Percentiles rank a stretch among this genome's conserved stretches.
Conservation (phyloP, 2,888 invertebrate species). For the Timandra comae region DNA sequence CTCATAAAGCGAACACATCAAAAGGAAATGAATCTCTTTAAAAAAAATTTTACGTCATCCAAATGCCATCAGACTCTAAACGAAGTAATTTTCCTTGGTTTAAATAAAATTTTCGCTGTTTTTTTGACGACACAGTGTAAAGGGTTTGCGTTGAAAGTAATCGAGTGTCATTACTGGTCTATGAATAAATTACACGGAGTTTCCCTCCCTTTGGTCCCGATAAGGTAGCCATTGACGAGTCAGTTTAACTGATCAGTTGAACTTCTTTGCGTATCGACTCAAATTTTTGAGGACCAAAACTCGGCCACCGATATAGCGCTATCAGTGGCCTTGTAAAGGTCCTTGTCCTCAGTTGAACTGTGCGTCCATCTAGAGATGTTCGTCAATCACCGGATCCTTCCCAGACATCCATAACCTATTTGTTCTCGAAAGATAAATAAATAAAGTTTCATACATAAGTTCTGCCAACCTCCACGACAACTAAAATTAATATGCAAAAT, state of each 20-base stretch:
- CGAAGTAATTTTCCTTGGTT: conserved; percentile 54
- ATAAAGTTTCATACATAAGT: no score
- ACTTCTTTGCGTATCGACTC: no score
- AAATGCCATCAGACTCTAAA: conserved; percentile 21
- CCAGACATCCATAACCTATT: not conserved
- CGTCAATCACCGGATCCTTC: conserved; percentile 22
- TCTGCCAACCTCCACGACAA: no score
- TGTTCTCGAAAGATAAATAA: not conserved
- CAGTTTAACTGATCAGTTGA: no score
- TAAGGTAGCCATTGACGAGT: no score
- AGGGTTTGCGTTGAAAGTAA: conserved; percentile 71
- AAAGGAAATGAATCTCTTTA: not conserved
- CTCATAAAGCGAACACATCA: not conserved
- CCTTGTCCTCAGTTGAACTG: no score
- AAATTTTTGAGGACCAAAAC: no score
- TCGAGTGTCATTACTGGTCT: conserved; percentile 75
- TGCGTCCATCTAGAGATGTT: no score
- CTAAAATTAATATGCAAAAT: no score
- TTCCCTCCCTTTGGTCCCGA: conserved; percentile 44
- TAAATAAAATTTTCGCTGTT: conserved; percentile 60
- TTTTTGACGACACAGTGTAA: conserved; percentile 52
- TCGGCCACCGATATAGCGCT: no score
- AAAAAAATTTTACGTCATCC: conserved; percentile 1
- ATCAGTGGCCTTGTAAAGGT: no score
- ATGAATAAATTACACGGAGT: conserved; percentile 72